phyloP scores from a whole-genome alignment of 2,113 vertebrate species.

The Chaetura pelagica region DNA sequence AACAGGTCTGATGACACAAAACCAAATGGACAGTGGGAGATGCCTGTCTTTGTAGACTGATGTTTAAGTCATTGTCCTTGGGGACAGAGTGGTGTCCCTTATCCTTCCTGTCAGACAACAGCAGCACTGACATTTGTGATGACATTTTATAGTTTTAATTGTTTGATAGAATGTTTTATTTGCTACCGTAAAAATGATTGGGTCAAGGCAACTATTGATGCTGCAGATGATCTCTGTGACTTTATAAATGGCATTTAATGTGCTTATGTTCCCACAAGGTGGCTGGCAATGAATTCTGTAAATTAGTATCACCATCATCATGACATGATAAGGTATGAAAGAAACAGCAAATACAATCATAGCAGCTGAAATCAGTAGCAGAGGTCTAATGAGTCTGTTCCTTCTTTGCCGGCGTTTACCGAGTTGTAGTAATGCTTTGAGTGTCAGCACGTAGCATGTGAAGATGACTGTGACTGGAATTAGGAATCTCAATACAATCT shows the following conservation, averaged over 20 bases:
- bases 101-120: slow-evolving; percentile 1
- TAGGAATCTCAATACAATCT: slow-evolving; percentile 73
- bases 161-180: slow-evolving; percentile 75
- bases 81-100: not conserved
- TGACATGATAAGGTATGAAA: slow-evolving; percentile 81
- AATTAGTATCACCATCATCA: slow-evolving; percentile 72
- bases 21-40: not conserved
- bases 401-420: slow-evolving; percentile 25
- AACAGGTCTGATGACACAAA: not conserved
- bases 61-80: slow-evolving; percentile 11
- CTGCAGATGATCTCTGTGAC: slow-evolving; percentile 79
- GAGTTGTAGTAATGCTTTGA: slow-evolving; percentile 66
- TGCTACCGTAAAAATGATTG: slow-evolving; percentile 80
- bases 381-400: slow-evolving; percentile 65
- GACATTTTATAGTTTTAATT: slow-evolving; percentile 27
- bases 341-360: slow-evolving; percentile 79
- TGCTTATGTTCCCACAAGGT: slow-evolving; percentile 35
- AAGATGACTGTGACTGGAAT: slow-evolving; percentile 76
- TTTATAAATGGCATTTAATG: slow-evolving; percentile 70
- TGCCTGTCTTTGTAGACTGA: not conserved
- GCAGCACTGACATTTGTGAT: not conserved
- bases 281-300: slow-evolving; percentile 65
- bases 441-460: slow-evolving; percentile 72
- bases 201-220: slow-evolving; percentile 82
- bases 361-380: slow-evolving; percentile 75